Base-by-base conservation (phyloP, 1,140 invertebrate species). In the Fopius arisanus region DNA sequence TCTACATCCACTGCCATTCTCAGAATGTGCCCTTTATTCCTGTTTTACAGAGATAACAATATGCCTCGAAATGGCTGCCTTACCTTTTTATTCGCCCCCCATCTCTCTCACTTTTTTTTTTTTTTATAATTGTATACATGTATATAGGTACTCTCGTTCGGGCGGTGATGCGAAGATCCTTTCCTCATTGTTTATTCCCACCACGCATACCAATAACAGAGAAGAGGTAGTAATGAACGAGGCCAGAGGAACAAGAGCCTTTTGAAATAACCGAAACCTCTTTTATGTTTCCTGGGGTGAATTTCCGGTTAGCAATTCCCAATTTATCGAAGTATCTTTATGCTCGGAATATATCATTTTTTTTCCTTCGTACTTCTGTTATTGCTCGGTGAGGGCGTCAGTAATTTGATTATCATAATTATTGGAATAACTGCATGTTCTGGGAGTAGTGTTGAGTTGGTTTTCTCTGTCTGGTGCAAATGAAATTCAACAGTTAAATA, bases 131-230 rank as follows among this genome's bases (percentile, higher is more conserved):
- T 48, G 43, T 48, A 28, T 67, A 67, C 7, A 67, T 41, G 29
- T 65, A 3, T 65, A 65, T n/a, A 31, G 31, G 16, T 66, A 40
- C 28, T 33, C 31, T 59, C 51, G 67, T 43, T 68, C 41, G 28
- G 26, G 26, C 62, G 51, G 43, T 73, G 66, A 63, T 59, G 65
- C 65, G 33, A 68, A 73, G 72, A 73, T 68, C 65, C 72, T 48
- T 73, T 51, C 51, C 51, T 73, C 66, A 73, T 73, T 68, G 66
- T 73, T 59, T 73, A 73, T 73, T 73, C 72, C 23, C 16, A 68
- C 54, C 19, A 28, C 72, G 72, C 29, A 67, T n/a, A 37, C 28
- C 43, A 29, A 59, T 59, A 54, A n/a, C 14, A 51, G 23, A 16
- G 43, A 54, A n/a, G 9, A n/a, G 19, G n/a, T 31, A 68, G 41